Evolutionary conservation across 1,140 invertebrate species (phyloP), one percentile per base, ranked within the genome.

Genomic region (Pseudachorutes palmiensis): DNA sequence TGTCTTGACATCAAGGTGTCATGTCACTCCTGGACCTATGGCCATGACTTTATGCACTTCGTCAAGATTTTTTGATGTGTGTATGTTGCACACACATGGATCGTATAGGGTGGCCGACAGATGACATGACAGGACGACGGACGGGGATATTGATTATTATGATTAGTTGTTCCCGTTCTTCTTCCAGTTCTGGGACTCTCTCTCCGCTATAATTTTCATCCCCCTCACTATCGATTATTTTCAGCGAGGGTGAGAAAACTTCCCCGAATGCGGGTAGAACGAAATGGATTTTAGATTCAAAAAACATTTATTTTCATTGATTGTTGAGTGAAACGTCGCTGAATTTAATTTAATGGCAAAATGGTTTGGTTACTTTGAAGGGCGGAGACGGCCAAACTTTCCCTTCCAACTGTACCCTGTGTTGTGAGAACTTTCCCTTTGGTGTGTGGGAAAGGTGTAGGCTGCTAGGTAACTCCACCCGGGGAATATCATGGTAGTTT

Each of bases 241-340:
- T 9, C 9, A 55, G 24, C 9, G 51, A 55, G 51, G 51, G 51
- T 55, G 51, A 55, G 51, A 55, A 55, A 55, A 55, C 51, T 9
- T 55, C 51, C 3, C 24, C 24, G 24, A 5, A 55, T 16, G 24
- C 3, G 51, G 51, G 24, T 14, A 22, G 12, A 55, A 55, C 3
- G 24, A 5, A 55, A 55, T 55, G 51, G 51, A 55, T 55, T 55
- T 55, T 14, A 55, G 51, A 55, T 55, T 55, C 51, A 24, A 24
- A 55, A 55, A 55, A 55, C 36, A 45, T 45, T 45, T 45, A 45
- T 45, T 45, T 45, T 45, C 36, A 45, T 45, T 45, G 36, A 45
- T 45, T 45, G 36, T 45, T 45, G 36, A 45, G 36, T 45, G 36
- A 45, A 45, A 45, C 36, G 36, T 45, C 36, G 36, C 36, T 45